These are phyloP conservation scores for Prosopocoilus inquinatus DNA, from an alignment of 2,888 invertebrate genomes.

Conservation along the genomic window DNA sequence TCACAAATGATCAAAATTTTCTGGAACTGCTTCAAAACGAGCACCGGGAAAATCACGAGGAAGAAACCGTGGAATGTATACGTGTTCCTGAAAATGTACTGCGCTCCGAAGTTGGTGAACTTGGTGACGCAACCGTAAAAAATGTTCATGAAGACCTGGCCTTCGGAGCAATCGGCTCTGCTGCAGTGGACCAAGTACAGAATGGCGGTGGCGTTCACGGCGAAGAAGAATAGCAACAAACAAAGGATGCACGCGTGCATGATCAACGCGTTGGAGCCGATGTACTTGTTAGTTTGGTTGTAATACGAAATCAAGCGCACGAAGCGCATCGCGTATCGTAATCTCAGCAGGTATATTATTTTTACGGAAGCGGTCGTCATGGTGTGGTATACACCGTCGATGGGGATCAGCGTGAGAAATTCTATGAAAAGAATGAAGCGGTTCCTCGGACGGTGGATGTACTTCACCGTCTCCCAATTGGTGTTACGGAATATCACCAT, in stretches of 20 bases:
- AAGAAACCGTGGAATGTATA: too few species aligned
- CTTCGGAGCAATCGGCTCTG: neutral
- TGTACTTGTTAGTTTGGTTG: slow-evolving; percentile 4
- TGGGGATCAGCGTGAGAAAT: slow-evolving; percentile 13
- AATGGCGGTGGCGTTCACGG: slow-evolving; percentile 1
- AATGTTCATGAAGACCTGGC: neutral
- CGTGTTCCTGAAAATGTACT: too few species aligned
- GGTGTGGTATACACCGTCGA: slow-evolving; percentile 16
- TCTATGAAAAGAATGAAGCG: slow-evolving; percentile 14
- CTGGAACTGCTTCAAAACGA: too few species aligned
- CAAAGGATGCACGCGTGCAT: slow-evolving; percentile 11
- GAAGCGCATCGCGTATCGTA: slow-evolving; percentile 15
- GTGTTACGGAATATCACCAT: slow-evolving; percentile 16
- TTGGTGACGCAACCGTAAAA: slow-evolving; percentile 4
- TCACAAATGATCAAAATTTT: too few species aligned
- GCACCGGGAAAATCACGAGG: too few species aligned
- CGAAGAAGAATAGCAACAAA: slow-evolving; percentile 9
- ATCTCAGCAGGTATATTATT: slow-evolving; percentile 13
- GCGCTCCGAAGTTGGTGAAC: neutral
- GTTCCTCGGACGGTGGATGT: slow-evolving; percentile 12
- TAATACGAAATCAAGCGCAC: slow-evolving; percentile 12
- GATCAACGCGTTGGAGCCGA: slow-evolving; percentile 8
- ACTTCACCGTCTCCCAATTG: slow-evolving; percentile 13
- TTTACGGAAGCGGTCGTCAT: slow-evolving; percentile 5
- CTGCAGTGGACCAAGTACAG: slow-evolving; percentile 10